A percentile compares a stretch with the other conserved stretches of the same genome.
phyloP scores from a whole-genome alignment of 2,113 vertebrate genomes.

The Cyphomyrus plagiostoma region DNA sequence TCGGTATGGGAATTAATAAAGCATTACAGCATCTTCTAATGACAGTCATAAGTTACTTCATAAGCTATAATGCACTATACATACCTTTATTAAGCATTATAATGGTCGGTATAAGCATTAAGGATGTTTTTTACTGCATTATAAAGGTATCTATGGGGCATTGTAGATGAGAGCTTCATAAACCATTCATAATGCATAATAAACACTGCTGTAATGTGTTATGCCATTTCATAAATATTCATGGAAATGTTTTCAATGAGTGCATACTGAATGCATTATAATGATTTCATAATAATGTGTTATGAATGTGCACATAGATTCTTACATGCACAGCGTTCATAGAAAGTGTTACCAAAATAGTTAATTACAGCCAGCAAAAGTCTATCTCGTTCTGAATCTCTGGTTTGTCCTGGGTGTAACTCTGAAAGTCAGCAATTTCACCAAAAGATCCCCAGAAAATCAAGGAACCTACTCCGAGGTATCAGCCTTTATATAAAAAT shows the following conservation, averaged over 20 bases:
- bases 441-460: neutral
- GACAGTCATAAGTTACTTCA: neutral
- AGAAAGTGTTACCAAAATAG: neutral
- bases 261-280: neutral
- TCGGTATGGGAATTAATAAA: neutral
- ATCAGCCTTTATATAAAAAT: slow-evolving; percentile 1
- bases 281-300: neutral
- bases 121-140: no score
- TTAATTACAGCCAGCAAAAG: neutral
- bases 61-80: neutral
- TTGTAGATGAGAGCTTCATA: no score
- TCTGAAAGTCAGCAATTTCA: slow-evolving; percentile 31
- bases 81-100: neutral
- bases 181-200: no score
- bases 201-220: neutral
- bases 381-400: neutral
- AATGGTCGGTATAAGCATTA: no score
- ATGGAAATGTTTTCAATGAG: neutral
- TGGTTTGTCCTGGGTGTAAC: slow-evolving; percentile 11
- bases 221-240: neutral
- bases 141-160: no score
- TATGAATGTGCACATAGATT: neutral
- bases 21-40: neutral
- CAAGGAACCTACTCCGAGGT: neutral
- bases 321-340: neutral